phyloP scores from a whole-genome alignment of 37 sponge, comb jelly and placozoan species.

The Oscarella lobularis region DNA sequence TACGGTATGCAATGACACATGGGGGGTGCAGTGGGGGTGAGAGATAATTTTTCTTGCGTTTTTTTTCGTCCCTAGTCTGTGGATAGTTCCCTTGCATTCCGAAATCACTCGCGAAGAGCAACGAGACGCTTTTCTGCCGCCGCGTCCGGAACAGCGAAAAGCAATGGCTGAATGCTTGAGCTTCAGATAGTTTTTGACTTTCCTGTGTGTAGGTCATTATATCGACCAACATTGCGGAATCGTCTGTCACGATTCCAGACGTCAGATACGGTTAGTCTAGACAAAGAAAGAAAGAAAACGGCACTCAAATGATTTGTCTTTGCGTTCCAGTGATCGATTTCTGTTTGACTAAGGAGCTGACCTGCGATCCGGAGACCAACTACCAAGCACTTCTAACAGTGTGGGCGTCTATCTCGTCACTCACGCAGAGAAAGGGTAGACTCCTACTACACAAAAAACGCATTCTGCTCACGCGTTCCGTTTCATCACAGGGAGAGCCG shows the following conservation, averaged over 20 bases:
- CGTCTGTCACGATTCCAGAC: constrained; percentile 93
- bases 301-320: background rate
- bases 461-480: background rate
- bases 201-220: constrained; percentile 56
- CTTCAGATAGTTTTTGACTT: too few species aligned
- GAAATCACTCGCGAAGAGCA: constrained; percentile 57
- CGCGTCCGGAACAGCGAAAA: constrained; percentile 55
- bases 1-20: too few species aligned
- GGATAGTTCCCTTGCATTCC: constrained; percentile 66
- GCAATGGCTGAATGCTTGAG: constrained; percentile 2
- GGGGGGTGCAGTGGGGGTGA: too few species aligned
- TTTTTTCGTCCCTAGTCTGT: constrained; percentile 25
- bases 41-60: too few species aligned
- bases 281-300: background rate
- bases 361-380: constrained; percentile 59
- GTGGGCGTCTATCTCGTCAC: constrained; percentile 82
- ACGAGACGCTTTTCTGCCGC: constrained; percentile 45
- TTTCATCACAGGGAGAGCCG: constrained; percentile 47
- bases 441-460: background rate
- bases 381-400: constrained; percentile 45
- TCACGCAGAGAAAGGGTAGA: constrained; percentile 70
- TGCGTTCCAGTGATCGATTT: constrained; percentile 68
- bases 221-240: constrained; percentile 97
- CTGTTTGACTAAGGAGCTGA: constrained; percentile 86
- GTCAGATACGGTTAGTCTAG: constrained; percentile 69